Conservation (phyloP, 2,888 invertebrate genomes). For the Epinotia ramella region DNA sequence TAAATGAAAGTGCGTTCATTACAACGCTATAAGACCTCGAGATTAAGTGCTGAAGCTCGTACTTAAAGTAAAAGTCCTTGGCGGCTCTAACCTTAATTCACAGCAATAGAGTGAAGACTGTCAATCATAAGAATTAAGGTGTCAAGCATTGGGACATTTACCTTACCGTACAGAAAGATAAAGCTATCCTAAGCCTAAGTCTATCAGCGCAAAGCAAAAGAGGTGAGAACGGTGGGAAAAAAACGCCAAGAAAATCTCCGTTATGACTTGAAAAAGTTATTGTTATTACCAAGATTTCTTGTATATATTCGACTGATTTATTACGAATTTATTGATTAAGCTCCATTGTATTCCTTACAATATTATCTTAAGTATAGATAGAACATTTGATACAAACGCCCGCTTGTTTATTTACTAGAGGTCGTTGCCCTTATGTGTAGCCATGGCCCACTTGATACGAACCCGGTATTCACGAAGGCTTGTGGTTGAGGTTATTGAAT, state of each 20-base stretch:
- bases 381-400: background rate
- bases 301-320: background rate
- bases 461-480: too few relatives aligned
- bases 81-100: too few relatives aligned
- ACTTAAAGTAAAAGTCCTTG: background rate
- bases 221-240: background rate
- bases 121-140: background rate
- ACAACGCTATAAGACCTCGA: background rate
- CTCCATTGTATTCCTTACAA: background rate
- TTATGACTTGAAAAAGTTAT: background rate
- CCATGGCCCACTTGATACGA: background rate
- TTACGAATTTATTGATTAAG: background rate
- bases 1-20: background rate
- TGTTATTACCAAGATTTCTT: background rate
- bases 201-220: too few relatives aligned
- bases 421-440: conserved; percentile 2
- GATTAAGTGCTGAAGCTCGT: background rate
- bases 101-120: background rate
- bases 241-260: background rate
- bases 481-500: too few relatives aligned
- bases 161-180: too few relatives aligned
- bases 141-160: background rate
- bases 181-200: too few relatives aligned
- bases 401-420: background rate
- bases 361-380: background rate